Base-by-base conservation (phyloP, 37 sponge, comb jelly and placozoan species). In the Haliclona indistincta region DNA sequence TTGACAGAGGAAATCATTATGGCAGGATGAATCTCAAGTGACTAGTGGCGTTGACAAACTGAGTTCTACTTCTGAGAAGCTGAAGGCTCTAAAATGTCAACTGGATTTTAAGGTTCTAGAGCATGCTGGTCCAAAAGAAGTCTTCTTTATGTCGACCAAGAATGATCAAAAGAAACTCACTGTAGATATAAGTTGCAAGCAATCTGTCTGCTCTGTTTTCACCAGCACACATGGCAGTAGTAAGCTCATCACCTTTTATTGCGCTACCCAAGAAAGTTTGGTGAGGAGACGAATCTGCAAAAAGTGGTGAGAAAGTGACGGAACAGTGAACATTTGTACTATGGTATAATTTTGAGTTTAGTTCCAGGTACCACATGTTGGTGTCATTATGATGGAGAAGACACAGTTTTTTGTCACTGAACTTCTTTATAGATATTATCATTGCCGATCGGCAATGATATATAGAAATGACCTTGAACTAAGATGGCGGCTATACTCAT, bases 311-410 rank as follows among this genome's bases (percentile, higher is more conserved):
- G 39, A 66, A 8, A 10, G 20, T 39, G 38, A 11, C 26, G 42
- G 68, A 10, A 22, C 39, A n/a, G n/a, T 33, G 42, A 66, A 66
- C 39, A 38, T n/a, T 66, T 8, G 40, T 66, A 66, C n/a, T 39
- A 38, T 39, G 68, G 68, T 26, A 19, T 5, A 66, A 38, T 66
- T 36, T 66, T 66, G n/a, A 66, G 68, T 38, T 39, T 66, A 34
- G 68, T 66, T 13, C 68, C 68, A 38, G 68, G 68, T 5, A 66
- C 68, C 15, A 66, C 68, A 66, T 38, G 36, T 8, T 66, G 68
- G 68, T 66, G 29, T 66, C 29, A 66, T 66, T 66, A 66, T 66
- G 68, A 66, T 66, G 68, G 68, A 38, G 68, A 66, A 66, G 68
- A 66, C n/a, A 38, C 8, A 11, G 36, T 66, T 36, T 28, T 66